Evolutionary conservation across 1,140 invertebrate species (phyloP).

Genomic region (Dryas iulia): DNA sequence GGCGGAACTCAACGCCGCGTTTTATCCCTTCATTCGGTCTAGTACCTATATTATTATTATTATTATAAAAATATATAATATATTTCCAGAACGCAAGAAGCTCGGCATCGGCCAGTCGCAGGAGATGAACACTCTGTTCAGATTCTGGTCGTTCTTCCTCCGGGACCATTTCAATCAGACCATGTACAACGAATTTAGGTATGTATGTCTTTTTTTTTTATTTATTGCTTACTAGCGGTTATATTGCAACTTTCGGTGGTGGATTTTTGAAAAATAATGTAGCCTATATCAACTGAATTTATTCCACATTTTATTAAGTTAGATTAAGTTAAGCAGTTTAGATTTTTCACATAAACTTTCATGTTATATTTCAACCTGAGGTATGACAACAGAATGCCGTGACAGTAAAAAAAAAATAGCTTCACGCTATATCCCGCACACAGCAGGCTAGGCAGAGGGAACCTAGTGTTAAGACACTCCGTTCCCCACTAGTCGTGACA

Average conservation of each 20-base stretch:
- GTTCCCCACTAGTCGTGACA: background rate
- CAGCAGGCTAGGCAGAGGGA: background rate
- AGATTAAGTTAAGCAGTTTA: no score
- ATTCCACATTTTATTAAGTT: no score
- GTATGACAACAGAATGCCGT: no score
- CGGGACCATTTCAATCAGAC: constrained; percentile 98
- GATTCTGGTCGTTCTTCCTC: constrained; percentile 99
- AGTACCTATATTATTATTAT: background rate
- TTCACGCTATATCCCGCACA: background rate
- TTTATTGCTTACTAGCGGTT: no score
- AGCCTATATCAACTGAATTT: no score
- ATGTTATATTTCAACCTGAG: no score
- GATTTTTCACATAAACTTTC: no score
- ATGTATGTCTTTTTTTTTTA: background rate
- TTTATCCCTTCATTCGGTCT: no score
- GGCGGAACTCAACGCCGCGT: no score
- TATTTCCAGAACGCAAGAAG: constrained; percentile 89
- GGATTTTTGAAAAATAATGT: no score
- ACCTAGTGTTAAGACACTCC: background rate
- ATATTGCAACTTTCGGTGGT: no score
- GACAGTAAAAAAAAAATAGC: no score
- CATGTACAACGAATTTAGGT: constrained; percentile 98
- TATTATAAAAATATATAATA: constrained; percentile 4
- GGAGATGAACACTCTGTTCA: constrained; percentile 98
- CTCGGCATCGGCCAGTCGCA: constrained; percentile 95